Conservation (phyloP, 2,888 invertebrate genomes). For the Oscheius sp. region DNA sequence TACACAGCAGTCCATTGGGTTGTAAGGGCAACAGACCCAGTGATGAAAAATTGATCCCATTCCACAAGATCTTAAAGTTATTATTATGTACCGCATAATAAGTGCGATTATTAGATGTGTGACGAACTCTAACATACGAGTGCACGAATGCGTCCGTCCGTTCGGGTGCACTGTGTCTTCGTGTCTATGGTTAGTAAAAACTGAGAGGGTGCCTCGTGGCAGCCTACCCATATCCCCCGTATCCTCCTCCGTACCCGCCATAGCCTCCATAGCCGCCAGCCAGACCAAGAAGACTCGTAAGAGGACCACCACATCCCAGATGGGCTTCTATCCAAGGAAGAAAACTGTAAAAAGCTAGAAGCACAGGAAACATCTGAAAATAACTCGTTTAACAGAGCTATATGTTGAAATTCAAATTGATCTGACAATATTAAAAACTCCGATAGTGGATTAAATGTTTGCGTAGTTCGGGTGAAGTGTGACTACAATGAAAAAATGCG, state of each 20-base stretch:
- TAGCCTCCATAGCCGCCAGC: conserved; percentile 37
- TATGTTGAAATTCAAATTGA: neutral
- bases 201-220: neutral
- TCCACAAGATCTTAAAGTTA: conserved; percentile 51
- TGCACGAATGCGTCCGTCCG: no score
- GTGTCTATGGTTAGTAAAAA: neutral
- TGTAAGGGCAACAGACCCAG: conserved; percentile 65
- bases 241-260: conserved; percentile 36
- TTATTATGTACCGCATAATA: neutral
- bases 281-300: conserved; percentile 46
- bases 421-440: neutral
- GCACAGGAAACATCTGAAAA: conserved; percentile 4
- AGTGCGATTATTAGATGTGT: neutral
- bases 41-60: conserved; percentile 62
- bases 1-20: conserved; percentile 64
- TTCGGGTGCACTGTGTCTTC: neutral
- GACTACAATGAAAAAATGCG: no score
- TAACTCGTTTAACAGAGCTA: neutral
- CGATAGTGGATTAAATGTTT: no score
- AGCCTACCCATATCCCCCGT: conserved; percentile 47
- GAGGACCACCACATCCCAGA: conserved; percentile 42
- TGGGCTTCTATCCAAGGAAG: neutral
- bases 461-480: no score
- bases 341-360: neutral
- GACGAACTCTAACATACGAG: neutral